Percentiles rank a stretch among this genome's conserved stretches.
These are phyloP conservation scores for Syndactyla subalaris DNA, from an alignment of 2,797 vertebrate genomes.

Conservation along the genomic window DNA sequence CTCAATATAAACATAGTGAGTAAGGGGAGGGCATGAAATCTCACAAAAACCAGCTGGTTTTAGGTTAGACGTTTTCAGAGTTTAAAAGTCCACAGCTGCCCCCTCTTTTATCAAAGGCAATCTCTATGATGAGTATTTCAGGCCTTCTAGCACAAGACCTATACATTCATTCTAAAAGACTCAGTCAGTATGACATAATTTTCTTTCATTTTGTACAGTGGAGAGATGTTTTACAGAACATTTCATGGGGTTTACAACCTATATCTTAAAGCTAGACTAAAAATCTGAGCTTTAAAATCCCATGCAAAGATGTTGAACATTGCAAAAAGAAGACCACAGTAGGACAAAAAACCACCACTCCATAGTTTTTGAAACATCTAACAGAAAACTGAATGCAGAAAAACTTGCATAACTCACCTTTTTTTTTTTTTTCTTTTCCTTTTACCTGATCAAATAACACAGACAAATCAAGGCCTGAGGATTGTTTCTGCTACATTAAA, in stretches of 20 bases:
- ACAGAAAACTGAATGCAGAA: not conserved
- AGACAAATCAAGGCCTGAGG: not conserved
- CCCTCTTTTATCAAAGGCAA: not conserved
- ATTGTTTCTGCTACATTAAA: not conserved
- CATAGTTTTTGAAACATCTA: not conserved
- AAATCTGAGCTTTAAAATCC: not conserved
- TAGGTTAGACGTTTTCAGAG: not conserved
- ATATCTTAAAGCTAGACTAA: not conserved
- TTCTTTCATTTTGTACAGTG: not conserved
- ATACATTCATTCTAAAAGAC: not conserved
- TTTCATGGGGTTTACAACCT: not conserved
- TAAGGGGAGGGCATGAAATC: not conserved
- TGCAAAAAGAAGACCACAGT: not conserved
- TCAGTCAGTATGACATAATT: accelerated
- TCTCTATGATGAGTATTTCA: not conserved
- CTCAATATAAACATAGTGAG: accelerated
- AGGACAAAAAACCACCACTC: not conserved
- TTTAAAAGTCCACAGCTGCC: not conserved
- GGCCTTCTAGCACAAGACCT: not conserved
- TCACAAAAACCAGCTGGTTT: not conserved
- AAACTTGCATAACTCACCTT: not conserved
- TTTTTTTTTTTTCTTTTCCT: not conserved
- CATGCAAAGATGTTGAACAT: not conserved
- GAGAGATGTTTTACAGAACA: not conserved
- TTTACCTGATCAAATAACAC: not conserved